These are phyloP conservation scores for Salpingus planirostris DNA, from an alignment of 2,888 invertebrate genomes.

Conservation along the genomic window DNA sequence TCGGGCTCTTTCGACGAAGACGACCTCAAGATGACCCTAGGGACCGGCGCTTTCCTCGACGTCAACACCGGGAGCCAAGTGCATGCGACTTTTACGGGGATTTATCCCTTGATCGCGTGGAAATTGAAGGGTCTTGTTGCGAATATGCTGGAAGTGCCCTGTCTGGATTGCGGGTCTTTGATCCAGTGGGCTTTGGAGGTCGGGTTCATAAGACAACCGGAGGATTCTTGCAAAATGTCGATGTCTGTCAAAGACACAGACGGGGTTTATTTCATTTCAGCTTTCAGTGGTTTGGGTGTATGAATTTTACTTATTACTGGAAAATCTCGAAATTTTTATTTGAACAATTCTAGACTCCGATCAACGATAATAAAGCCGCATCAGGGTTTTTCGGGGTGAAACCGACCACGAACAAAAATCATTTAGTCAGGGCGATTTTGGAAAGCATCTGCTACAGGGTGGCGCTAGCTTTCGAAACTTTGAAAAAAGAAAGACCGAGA, in stretches of 20 bases:
- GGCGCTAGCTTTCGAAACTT: slow-evolving; percentile 64
- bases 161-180: slow-evolving; percentile 80
- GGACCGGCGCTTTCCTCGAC: slow-evolving; percentile 85
- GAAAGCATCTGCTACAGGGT: slow-evolving; percentile 81
- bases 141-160: slow-evolving; percentile 78
- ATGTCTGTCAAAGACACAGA: slow-evolving; percentile 58
- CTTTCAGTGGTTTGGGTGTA: slow-evolving; percentile 82
- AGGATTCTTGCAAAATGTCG: slow-evolving; percentile 59
- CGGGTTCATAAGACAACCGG: slow-evolving; percentile 28
- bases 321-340: no score
- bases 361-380: slow-evolving; percentile 77
- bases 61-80: slow-evolving; percentile 69
- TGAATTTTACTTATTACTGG: slow-evolving; percentile 17
- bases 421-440: slow-evolving; percentile 72
- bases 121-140: slow-evolving; percentile 53
- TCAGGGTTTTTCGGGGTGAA: slow-evolving; percentile 74
- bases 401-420: slow-evolving; percentile 65
- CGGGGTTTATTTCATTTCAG: slow-evolving; percentile 81
- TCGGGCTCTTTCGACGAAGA: slow-evolving; percentile 70
- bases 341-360: slow-evolving; percentile 89
- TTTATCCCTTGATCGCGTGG: slow-evolving; percentile 93
- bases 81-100: slow-evolving; percentile 72
- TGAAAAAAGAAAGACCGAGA: slow-evolving; percentile 56
- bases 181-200: slow-evolving; percentile 75
- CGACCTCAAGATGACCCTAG: slow-evolving; percentile 81